Conservation (phyloP, 2,797 vertebrate species). For the Diplodus sargus region DNA sequence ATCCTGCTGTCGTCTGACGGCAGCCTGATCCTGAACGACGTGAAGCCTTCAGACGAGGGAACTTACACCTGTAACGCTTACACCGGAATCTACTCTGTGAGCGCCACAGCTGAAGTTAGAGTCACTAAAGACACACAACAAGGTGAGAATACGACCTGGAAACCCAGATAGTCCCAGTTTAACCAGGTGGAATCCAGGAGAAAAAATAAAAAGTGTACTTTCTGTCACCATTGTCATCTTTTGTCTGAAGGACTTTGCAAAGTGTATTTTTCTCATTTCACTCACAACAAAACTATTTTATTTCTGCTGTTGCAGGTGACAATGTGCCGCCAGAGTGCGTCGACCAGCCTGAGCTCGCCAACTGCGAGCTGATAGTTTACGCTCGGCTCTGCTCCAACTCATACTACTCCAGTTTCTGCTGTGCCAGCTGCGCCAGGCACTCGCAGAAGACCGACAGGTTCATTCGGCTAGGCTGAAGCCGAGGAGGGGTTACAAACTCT, state of each 20-base stretch:
- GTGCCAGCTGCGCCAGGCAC: constrained; percentile 90
- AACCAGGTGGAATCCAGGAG: too few species aligned
- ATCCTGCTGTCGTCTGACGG: constrained; percentile 88
- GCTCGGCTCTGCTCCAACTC: constrained; percentile 92
- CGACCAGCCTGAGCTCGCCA: constrained; percentile 94
- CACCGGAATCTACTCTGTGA: constrained; percentile 91
- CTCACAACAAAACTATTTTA: not conserved
- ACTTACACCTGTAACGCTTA: constrained; percentile 96
- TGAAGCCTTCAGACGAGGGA: constrained; percentile 88
- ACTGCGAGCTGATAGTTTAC: constrained; percentile 93
- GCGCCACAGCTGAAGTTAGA: constrained; percentile 91
- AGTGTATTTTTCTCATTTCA: not conserved
- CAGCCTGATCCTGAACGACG: constrained; percentile 87
- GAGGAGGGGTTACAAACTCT: not conserved
- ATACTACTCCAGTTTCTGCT: constrained; percentile 97
- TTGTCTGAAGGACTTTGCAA: too few species aligned
- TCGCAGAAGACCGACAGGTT: constrained; percentile 54
- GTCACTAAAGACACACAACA: constrained; percentile 80
- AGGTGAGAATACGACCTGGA: constrained; percentile 71
- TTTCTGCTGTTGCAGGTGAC: constrained; percentile 6
- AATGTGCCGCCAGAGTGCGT: constrained; percentile 82
- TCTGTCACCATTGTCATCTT: too few species aligned
- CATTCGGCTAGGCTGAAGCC: constrained; percentile 50
- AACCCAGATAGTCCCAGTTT: too few species aligned
- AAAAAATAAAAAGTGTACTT: too few species aligned